phyloP scores from a whole-genome alignment of 2,113 vertebrate species.

The Pelusios castaneus region DNA sequence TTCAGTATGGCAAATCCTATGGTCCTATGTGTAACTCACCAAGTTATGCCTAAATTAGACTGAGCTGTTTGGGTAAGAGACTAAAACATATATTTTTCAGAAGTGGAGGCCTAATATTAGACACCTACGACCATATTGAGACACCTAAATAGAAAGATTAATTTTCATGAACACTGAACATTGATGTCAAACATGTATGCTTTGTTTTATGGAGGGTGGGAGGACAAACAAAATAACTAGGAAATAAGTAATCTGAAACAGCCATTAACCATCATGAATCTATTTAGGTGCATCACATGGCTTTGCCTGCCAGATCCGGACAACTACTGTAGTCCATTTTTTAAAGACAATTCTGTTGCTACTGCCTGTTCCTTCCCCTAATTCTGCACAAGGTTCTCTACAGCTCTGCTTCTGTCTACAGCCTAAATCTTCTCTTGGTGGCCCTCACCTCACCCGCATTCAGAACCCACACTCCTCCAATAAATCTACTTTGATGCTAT shows the following conservation, averaged over 20 bases:
- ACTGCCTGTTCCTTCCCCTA: neutral
- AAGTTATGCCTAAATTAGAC: neutral
- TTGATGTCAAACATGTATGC: neutral
- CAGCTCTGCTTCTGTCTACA: neutral
- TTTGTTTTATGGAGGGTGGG: neutral
- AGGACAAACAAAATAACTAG: too few relatives aligned
- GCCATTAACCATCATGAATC: too few relatives aligned
- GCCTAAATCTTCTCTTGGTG: neutral
- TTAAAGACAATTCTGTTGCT: neutral
- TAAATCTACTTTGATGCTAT: neutral
- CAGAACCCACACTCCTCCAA: neutral
- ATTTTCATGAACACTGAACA: neutral
- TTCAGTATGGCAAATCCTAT: neutral
- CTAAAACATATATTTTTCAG: neutral
- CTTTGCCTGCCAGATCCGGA: too few relatives aligned
- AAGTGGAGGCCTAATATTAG: neutral
- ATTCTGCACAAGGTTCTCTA: neutral
- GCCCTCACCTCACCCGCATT: neutral
- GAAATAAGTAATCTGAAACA: too few relatives aligned
- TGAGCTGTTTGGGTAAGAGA: neutral
- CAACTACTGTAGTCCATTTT: neutral
- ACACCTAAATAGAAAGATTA: neutral
- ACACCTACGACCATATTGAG: neutral
- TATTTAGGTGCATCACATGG: too few relatives aligned
- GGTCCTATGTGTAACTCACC: neutral